Conservation (phyloP, 2,113 vertebrate genomes). For the Tor tambroides region DNA sequence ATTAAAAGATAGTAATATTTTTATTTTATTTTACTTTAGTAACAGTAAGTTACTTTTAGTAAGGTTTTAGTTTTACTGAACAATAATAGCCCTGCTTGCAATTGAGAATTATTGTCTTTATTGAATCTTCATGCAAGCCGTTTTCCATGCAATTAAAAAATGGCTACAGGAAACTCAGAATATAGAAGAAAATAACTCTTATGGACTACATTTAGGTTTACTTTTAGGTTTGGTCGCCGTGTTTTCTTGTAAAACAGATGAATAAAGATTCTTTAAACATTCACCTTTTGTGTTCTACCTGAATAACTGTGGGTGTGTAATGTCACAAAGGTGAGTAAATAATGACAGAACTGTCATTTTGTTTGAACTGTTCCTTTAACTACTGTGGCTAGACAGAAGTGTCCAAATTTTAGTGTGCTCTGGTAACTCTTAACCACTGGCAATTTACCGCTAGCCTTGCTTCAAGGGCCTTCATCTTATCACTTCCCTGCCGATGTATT, state of each 20-base stretch:
- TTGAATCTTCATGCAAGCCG: too few species aligned
- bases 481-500: conserved; percentile 20
- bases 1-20: too few species aligned
- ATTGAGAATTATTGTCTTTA: too few species aligned
- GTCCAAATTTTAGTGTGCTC: conserved; percentile 20
- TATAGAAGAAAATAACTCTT: too few species aligned
- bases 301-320: not conserved
- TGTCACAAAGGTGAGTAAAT: not conserved
- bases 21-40: too few species aligned
- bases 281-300: not conserved
- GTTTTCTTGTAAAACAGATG: not conserved
- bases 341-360: conserved; percentile 13
- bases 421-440: conserved; percentile 10
- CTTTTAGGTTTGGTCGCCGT: not conserved
- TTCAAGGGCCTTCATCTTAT: conserved; percentile 24
- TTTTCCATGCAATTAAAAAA: too few species aligned
- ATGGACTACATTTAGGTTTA: too few species aligned
- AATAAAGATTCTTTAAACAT: not conserved
- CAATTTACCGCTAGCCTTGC: conserved; percentile 12
- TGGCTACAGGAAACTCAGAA: too few species aligned
- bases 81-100: too few species aligned
- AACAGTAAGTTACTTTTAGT: too few species aligned
- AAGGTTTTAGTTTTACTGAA: too few species aligned
- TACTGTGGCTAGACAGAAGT: not conserved
- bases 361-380: not conserved